Base-by-base conservation (phyloP, 2,797 vertebrate genomes). In the Semaprochilodus insignis region DNA sequence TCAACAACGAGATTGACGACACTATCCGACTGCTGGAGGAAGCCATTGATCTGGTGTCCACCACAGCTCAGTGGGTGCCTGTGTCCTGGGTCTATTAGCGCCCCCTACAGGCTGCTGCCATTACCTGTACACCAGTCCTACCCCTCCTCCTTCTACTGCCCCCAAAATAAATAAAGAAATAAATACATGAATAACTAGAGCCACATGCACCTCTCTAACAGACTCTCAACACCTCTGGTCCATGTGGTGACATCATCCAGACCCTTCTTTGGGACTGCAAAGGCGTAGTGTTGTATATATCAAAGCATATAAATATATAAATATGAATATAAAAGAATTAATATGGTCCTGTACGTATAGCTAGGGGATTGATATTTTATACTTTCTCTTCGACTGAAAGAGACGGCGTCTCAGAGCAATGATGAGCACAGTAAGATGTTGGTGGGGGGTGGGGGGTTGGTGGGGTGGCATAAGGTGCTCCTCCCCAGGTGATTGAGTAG, bases 1-100 rank as follows among this genome's bases (percentile, higher is more conserved):
- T 99, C 95, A 99, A 99, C 96, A 99, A 99, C 62, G 97, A 99
- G 94, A 99, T 99, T 31, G 98, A 99, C 76, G 97, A 99, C 92
- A 99, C 98, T 93, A 99, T 99, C 95, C 93, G 95, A 87, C 96
- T 97, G 93, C 96, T 99, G 94, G 98, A 99, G 93, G 97, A 99
- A 95, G 97, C 97, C 88, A 97, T 99, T 67, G 97, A 98, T 87
- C 95, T 97, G 87, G 97, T 99, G 91, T 97, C 96, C 94, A 96
- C 96, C 92, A 96, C 96, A 84, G 95, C 94, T n/a, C 97, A 99
- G 92, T 99, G 98, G 98, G 97, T 99, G 85, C 98, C 98, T 0
- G 97, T 99, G 87, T 99, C 98, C 94, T 99, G 98, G 98, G 97
- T 99, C 89, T 99, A 99, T 94, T 99, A 96, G 92, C 85, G 83